These are phyloP conservation scores for Oncorhynchus tshawytscha DNA, from an alignment of 2,113 vertebrate species.

Conservation along the genomic window DNA sequence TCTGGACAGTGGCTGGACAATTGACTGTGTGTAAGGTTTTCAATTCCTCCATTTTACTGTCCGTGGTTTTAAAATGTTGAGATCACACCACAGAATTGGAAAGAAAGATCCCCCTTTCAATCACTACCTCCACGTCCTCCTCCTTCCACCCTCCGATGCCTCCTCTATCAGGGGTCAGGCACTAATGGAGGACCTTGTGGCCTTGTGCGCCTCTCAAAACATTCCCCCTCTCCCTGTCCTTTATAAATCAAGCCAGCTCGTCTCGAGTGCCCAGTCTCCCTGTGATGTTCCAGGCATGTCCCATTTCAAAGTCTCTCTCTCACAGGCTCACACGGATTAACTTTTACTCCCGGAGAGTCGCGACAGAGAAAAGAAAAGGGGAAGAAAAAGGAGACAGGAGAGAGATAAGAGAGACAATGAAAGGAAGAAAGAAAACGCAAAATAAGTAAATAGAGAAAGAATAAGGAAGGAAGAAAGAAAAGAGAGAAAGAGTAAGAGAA, in stretches of 20 bases:
- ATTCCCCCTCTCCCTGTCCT: slow-evolving; percentile 55
- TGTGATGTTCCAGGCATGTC: slow-evolving; percentile 67
- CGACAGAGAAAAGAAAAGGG: slow-evolving; percentile 25
- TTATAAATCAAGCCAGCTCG: slow-evolving; percentile 77
- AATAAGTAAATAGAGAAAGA: background rate
- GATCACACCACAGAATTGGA: too few species aligned
- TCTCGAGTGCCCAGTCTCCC: slow-evolving; percentile 45
- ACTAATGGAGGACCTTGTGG: slow-evolving; percentile 78
- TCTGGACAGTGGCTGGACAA: too few species aligned
- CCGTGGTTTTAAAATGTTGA: too few species aligned
- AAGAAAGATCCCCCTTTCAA: too few species aligned
- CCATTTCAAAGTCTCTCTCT: slow-evolving; percentile 70
- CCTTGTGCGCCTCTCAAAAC: slow-evolving; percentile 73
- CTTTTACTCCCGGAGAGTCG: slow-evolving; percentile 14
- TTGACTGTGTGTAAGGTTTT: too few species aligned
- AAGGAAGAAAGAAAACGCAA: slow-evolving; percentile 31
- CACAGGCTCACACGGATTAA: slow-evolving; percentile 61
- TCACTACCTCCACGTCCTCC: slow-evolving; percentile 28
- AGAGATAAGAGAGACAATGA: too few species aligned
- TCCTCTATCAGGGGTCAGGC: slow-evolving; percentile 72
- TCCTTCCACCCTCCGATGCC: slow-evolving; percentile 44
- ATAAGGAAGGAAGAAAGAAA: background rate
- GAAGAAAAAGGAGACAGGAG: too few species aligned
- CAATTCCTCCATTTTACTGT: too few species aligned
- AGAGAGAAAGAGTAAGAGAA: background rate